Conservation (phyloP, 1,140 invertebrate species). For the Aleiodes sp. region DNA sequence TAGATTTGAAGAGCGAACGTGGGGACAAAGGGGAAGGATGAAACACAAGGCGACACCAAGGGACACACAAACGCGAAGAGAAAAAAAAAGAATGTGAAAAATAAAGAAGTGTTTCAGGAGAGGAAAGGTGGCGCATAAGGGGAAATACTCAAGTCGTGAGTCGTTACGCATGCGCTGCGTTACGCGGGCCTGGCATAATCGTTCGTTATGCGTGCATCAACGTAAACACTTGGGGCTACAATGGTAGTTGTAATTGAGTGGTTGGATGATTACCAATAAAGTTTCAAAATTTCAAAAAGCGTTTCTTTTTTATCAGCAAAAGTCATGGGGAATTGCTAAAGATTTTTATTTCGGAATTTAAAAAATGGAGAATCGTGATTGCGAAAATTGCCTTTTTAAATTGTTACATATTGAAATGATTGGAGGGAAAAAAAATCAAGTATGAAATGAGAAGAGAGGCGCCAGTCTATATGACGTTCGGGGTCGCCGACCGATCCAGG, state of each 20-base stretch:
- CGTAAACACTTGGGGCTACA: slow-evolving; percentile 33
- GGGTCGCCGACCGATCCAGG: slow-evolving; percentile 48
- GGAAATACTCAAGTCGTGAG: neutral
- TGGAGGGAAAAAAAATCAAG: neutral
- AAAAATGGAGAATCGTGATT: too few relatives aligned
- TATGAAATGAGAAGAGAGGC: slow-evolving; percentile 14
- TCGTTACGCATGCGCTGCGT: slow-evolving; percentile 37
- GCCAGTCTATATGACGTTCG: slow-evolving; percentile 29
- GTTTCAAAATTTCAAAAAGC: too few relatives aligned
- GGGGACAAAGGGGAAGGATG: neutral
- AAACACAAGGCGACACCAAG: neutral
- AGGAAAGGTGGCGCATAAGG: neutral
- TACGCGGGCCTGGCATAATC: slow-evolving; percentile 41
- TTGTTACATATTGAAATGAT: too few relatives aligned
- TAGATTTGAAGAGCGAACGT: neutral
- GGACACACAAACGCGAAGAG: neutral
- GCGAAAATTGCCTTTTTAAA: too few relatives aligned
- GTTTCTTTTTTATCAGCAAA: too few relatives aligned
- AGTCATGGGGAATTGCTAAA: too few relatives aligned
- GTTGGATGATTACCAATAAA: neutral
- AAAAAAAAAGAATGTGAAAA: too few relatives aligned
- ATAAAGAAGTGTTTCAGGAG: too few relatives aligned
- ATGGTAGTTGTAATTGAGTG: slow-evolving; percentile 10
- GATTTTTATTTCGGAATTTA: too few relatives aligned
- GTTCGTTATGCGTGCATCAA: slow-evolving; percentile 41